A percentile compares a stretch with the other conserved stretches of the same genome.
phyloP scores from a whole-genome alignment of 2,888 invertebrate species.

The Falcaria lacertinaria region DNA sequence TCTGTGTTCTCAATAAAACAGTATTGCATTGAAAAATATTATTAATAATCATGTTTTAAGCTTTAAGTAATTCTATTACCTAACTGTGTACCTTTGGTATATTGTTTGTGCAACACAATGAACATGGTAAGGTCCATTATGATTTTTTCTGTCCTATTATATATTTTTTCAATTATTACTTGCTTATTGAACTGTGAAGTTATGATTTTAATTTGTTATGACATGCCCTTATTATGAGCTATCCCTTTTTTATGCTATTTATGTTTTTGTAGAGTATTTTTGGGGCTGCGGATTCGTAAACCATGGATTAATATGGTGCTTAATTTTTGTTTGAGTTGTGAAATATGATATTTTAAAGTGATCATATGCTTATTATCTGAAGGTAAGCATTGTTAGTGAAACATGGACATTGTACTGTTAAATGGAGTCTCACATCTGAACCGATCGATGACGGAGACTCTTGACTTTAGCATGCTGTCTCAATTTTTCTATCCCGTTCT shows the following conservation, averaged over 20 bases:
- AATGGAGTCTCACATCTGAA: conserved; percentile 33
- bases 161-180: conserved; percentile 46
- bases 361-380: conserved; percentile 31
- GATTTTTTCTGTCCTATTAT: conserved; percentile 53
- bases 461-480: conserved; percentile 65
- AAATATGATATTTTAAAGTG: conserved; percentile 48
- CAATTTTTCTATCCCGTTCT: conserved; percentile 62
- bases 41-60: conserved; percentile 44
- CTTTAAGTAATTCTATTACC: conserved; percentile 50
- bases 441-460: conserved; percentile 74
- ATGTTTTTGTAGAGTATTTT: conserved; percentile 15
- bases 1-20: conserved; percentile 48
- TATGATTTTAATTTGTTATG: conserved; percentile 78
- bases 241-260: conserved; percentile 31
- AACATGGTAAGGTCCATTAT: conserved; percentile 72
- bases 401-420: conserved; percentile 18
- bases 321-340: conserved; percentile 27
- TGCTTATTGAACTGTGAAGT: conserved; percentile 66
- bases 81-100: conserved; percentile 46
- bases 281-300: conserved; percentile 15
- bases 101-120: conserved; percentile 72
- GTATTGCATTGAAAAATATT: conserved; percentile 42
- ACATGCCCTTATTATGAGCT: conserved; percentile 62
- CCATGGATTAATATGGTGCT: conserved; percentile 9
- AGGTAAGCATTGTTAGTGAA: conserved; percentile 22